A percentile compares a stretch with the other conserved stretches of the same genome.
Evolutionary conservation across 1,140 invertebrate genomes (phyloP).

Genomic region (Drosophila navojoa): DNA sequence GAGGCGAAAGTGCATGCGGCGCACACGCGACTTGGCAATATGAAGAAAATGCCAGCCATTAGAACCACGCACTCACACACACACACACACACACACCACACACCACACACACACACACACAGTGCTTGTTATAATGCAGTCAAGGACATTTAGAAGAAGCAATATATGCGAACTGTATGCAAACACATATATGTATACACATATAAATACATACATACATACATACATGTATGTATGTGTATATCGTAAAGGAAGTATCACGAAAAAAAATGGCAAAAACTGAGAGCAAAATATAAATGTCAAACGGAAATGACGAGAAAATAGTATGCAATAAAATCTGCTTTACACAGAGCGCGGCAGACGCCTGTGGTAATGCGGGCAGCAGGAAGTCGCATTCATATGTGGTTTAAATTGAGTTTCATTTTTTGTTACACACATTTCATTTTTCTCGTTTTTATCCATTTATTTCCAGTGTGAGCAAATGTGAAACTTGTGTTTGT

Average conservation of each 20-base stretch:
- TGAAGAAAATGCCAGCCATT: slow-evolving; percentile 54
- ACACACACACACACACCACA: slow-evolving; percentile 11
- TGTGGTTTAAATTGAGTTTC: slow-evolving; percentile 30
- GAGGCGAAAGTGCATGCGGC: slow-evolving; percentile 60
- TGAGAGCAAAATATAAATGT: slow-evolving; percentile 45
- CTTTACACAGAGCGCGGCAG: slow-evolving; percentile 24
- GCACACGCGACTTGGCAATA: slow-evolving; percentile 68
- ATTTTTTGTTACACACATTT: slow-evolving; percentile 1
- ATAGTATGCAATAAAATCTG: slow-evolving; percentile 73
- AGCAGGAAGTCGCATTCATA: slow-evolving; percentile 33
- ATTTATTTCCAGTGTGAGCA: not conserved
- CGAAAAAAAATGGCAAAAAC: slow-evolving; percentile 33
- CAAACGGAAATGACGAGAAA: slow-evolving; percentile 75
- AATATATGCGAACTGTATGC: slow-evolving; percentile 42
- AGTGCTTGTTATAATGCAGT: slow-evolving; percentile 53
- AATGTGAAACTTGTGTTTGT: slow-evolving; percentile 34
- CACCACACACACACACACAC: slow-evolving; percentile 8
- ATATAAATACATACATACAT: not conserved
- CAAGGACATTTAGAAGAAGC: slow-evolving; percentile 60
- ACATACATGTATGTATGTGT: not conserved
- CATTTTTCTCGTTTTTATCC: not conserved
- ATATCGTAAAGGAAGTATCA: slow-evolving; percentile 38
- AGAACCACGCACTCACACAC: slow-evolving; percentile 21
- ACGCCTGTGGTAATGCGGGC: slow-evolving; percentile 6
- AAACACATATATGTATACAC: slow-evolving; percentile 9